Conservation (phyloP, 1,140 invertebrate genomes). For the Ceratina australensis region DNA sequence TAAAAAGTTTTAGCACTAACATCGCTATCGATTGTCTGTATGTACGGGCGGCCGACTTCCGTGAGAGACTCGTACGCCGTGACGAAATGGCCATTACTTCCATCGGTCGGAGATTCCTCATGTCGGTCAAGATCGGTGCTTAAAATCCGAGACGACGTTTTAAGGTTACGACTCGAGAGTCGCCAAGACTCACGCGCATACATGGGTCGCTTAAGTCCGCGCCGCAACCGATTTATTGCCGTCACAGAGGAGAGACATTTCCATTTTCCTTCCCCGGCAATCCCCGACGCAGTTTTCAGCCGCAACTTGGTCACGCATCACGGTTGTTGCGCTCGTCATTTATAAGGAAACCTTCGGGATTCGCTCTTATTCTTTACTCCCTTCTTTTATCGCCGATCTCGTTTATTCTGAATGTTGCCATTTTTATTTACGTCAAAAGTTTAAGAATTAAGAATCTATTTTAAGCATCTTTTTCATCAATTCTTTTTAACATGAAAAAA, state of each 20-base stretch:
- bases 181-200: not conserved
- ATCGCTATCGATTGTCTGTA: not conserved
- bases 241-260: not conserved
- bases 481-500: too few species aligned
- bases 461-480: too few species aligned
- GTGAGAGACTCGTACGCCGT: constrained; percentile 3
- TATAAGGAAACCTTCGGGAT: not conserved
- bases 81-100: constrained; percentile 29
- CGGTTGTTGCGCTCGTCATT: not conserved
- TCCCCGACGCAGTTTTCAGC: not conserved
- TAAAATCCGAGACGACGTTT: constrained; percentile 17
- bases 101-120: constrained; percentile 15
- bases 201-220: not conserved
- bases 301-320: not conserved
- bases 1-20: not conserved
- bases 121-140: constrained; percentile 23
- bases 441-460: too few species aligned
- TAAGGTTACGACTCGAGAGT: constrained; percentile 30
- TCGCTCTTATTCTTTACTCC: too few species aligned
- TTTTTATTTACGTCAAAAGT: too few species aligned
- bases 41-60: not conserved
- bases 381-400: too few species aligned
- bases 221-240: constrained; percentile 12
- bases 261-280: not conserved
- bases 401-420: too few species aligned